Evolutionary conservation across 2,797 vertebrate species (phyloP).

Genomic region (Pangasius djambal): DNA sequence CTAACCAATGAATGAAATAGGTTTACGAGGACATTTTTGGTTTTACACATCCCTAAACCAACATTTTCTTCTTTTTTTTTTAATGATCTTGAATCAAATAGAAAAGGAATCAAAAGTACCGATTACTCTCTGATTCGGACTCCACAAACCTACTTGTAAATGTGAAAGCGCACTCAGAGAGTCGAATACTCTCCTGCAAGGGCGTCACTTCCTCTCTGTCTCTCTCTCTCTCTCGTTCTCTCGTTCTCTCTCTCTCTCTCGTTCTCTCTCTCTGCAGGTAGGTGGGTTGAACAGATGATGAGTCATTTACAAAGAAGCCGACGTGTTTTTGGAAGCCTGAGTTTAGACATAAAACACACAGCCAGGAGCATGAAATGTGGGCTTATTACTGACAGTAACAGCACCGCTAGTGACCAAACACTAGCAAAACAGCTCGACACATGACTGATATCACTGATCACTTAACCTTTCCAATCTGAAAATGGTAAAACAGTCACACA

Average conservation of each 20-base stretch:
- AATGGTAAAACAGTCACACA: background rate
- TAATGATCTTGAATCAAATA: background rate
- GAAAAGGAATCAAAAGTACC: background rate
- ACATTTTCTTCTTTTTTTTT: background rate
- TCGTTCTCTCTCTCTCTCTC: background rate
- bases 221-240: no score
- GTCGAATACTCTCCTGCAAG: background rate
- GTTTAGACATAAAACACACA: slow-evolving; percentile 38
- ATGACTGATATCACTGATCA: background rate
- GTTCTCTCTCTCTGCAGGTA: slow-evolving; percentile 13
- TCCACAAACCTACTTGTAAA: background rate
- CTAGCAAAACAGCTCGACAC: slow-evolving; percentile 27
- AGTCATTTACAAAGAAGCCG: slow-evolving; percentile 19
- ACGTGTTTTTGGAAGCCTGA: background rate
- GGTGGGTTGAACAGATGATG: slow-evolving; percentile 14
- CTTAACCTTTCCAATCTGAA: slow-evolving; percentile 11
- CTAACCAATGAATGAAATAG: background rate
- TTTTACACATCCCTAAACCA: background rate
- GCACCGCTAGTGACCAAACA: slow-evolving; percentile 40
- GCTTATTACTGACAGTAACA: background rate
- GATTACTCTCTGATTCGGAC: background rate
- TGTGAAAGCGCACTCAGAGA: background rate
- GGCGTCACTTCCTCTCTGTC: background rate
- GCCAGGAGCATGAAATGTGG: slow-evolving; percentile 35
- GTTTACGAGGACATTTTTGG: no score